Percentiles rank a stretch among this genome's conserved stretches.
Evolutionary conservation across 2,888 invertebrate genomes (phyloP).

Genomic region (Leptinotarsa juncta): DNA sequence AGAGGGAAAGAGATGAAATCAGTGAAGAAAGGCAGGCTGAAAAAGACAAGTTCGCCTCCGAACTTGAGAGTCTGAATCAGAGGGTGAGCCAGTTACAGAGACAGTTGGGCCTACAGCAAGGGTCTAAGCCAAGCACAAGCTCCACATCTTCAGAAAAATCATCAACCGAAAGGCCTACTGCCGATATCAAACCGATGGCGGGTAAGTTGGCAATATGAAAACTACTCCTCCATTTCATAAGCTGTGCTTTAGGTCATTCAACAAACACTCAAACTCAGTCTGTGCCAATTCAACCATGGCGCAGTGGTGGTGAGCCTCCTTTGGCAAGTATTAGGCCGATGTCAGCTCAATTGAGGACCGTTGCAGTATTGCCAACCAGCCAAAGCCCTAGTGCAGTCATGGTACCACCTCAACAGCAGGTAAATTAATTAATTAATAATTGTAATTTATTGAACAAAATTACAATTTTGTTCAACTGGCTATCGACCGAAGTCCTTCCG

Average conservation of each 20-base stretch:
- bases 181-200: conserved; percentile 95
- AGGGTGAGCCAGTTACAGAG: conserved; percentile 65
- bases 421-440: conserved; percentile 27
- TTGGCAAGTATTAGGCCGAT: conserved; percentile 94
- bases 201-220: conserved; percentile 66
- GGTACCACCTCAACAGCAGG: conserved; percentile 73
- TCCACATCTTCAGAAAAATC: conserved; percentile 72
- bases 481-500: too few species aligned
- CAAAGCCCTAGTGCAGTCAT: conserved; percentile 70
- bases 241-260: conserved; percentile 56
- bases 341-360: conserved; percentile 77
- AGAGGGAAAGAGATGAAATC: conserved; percentile 74
- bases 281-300: conserved; percentile 75
- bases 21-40: conserved; percentile 71
- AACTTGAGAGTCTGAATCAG: conserved; percentile 79
- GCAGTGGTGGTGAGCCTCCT: conserved; percentile 82
- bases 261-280: conserved; percentile 67
- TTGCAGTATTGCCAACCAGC: conserved; percentile 79
- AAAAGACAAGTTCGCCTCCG: conserved; percentile 77
- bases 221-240: background rate
- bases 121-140: conserved; percentile 77
- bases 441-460: too few species aligned
- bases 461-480: too few species aligned
- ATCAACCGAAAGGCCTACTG: conserved; percentile 78
- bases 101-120: conserved; percentile 73